A percentile compares a stretch with the other conserved stretches of the same genome.
These are phyloP conservation scores for Rhabdornis inornatus DNA, from an alignment of 2,113 vertebrate species.

Conservation along the genomic window DNA sequence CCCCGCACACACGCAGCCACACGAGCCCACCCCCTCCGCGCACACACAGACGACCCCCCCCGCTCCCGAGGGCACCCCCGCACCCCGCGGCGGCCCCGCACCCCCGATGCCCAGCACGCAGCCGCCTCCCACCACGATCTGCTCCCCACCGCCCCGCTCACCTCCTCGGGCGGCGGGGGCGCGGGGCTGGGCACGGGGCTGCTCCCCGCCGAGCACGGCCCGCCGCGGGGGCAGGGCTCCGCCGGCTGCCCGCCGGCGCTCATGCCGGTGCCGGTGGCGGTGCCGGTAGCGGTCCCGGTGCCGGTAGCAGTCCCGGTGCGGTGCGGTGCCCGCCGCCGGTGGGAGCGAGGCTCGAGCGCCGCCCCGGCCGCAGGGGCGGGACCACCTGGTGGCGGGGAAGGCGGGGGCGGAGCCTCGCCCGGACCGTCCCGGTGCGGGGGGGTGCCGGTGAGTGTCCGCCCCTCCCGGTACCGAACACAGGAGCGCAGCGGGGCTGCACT, in stretches of 20 bases:
- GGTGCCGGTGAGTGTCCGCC: not conserved
- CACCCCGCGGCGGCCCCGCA: too few species aligned
- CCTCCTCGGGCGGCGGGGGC: not conserved
- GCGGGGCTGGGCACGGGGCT: slow-evolving; percentile 10
- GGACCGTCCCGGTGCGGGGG: not conserved
- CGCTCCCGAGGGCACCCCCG: too few species aligned
- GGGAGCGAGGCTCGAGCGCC: not conserved
- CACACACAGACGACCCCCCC: too few species aligned
- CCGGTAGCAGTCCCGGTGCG: not conserved
- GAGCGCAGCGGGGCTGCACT: not conserved
- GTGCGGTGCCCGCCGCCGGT: not conserved
- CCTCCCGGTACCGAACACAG: not conserved
- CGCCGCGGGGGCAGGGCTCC: not conserved
- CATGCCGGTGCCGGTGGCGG: not conserved
- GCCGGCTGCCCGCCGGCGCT: not conserved
- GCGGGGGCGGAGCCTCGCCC: not conserved
- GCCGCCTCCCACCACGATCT: too few species aligned
- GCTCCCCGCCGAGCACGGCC: not conserved
- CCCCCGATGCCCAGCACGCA: too few species aligned
- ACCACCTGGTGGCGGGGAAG: slow-evolving; percentile 35
- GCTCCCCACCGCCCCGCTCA: not conserved
- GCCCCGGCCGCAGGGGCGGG: slow-evolving; percentile 35
- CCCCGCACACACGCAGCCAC: too few species aligned
- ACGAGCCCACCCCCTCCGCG: too few species aligned
- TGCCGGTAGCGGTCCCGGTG: not conserved